Evolutionary conservation across 2,888 invertebrate species (phyloP).

Genomic region (Orthosia gracilis): DNA sequence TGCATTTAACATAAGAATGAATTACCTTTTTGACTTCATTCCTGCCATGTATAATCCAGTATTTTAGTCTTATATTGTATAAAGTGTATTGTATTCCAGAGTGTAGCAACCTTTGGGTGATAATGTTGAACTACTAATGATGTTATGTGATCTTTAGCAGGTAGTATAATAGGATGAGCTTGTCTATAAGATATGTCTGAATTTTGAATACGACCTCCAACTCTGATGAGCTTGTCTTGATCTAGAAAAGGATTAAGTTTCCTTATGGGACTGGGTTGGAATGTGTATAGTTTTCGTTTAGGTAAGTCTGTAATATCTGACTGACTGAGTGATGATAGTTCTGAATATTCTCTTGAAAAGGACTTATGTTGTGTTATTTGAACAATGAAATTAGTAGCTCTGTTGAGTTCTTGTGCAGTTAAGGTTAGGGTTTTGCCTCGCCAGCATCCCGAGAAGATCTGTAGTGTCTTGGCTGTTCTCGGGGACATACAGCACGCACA

Average conservation of each 20-base stretch:
- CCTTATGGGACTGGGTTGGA: conserved; percentile 10
- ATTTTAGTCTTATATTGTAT: too few relatives aligned
- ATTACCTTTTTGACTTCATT: too few relatives aligned
- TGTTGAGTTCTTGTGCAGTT: background rate
- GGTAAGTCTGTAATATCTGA: background rate
- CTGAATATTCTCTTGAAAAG: background rate
- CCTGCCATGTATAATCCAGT: too few relatives aligned
- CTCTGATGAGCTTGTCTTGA: conserved; percentile 24
- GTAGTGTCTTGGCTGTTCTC: too few relatives aligned
- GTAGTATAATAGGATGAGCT: conserved; percentile 40
- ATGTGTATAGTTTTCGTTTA: background rate
- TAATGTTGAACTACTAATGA: background rate
- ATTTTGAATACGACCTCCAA: conserved; percentile 41
- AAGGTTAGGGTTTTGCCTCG: too few relatives aligned
- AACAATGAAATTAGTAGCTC: background rate
- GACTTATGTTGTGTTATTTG: background rate
- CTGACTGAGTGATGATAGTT: background rate
- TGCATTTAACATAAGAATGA: too few relatives aligned
- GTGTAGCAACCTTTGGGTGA: too few relatives aligned
- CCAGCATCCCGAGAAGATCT: too few relatives aligned
- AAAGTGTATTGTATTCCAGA: too few relatives aligned
- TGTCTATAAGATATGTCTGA: conserved; percentile 43
- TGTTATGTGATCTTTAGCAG: conserved; percentile 38
- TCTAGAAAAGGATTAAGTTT: conserved; percentile 18
- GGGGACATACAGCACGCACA: too few relatives aligned